Evolutionary conservation across 2,113 vertebrate genomes (phyloP).

Genomic region (Nycticorax nycticorax): DNA sequence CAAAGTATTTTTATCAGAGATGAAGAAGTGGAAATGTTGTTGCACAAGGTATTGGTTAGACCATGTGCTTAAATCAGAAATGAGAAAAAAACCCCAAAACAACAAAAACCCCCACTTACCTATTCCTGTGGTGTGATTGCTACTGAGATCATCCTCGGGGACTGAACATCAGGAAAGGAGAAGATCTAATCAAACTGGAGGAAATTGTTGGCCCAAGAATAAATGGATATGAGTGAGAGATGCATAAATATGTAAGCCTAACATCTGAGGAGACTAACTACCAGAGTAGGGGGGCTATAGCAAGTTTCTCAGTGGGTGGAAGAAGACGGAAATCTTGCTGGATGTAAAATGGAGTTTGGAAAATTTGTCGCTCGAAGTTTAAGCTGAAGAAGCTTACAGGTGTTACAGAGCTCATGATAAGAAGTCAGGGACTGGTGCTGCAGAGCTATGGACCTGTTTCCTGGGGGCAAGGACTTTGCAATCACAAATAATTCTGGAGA

Average conservation of each 20-base stretch:
- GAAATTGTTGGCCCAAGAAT: background rate
- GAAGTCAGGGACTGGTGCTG: background rate
- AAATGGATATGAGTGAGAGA: background rate
- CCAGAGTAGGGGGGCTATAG: background rate
- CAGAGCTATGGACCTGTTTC: background rate
- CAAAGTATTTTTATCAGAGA: background rate
- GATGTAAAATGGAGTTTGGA: background rate
- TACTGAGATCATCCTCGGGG: background rate
- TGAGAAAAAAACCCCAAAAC: background rate
- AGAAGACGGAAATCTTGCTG: background rate
- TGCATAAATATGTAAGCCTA: background rate
- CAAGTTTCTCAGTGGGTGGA: background rate
- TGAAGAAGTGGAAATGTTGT: background rate
- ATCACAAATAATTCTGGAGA: background rate
- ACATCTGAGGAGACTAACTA: background rate
- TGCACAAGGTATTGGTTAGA: background rate
- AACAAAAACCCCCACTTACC: fast-evolving
- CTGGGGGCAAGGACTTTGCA: background rate
- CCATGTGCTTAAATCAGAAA: background rate
- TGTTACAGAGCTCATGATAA: background rate
- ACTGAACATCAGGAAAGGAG: background rate
- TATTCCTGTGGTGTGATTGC: background rate
- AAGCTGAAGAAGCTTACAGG: background rate
- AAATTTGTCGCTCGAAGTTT: background rate
- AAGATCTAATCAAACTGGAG: background rate